Percentiles rank a stretch among this genome's conserved stretches.
Conservation (phyloP, 2,113 vertebrate genomes). For the Sciurus niger region DNA sequence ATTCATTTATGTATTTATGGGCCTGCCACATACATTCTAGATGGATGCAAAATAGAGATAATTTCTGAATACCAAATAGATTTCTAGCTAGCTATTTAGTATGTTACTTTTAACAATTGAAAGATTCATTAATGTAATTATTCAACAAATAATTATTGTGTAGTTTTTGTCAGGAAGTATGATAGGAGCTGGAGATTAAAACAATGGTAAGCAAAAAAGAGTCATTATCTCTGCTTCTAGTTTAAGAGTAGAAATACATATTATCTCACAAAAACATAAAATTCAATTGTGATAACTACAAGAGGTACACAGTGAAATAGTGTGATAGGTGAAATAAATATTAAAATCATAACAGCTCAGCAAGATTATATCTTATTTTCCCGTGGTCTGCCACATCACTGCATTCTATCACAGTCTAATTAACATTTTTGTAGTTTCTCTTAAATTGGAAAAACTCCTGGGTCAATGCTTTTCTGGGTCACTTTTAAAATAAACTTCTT, state of each 20-base stretch:
- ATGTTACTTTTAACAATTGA: constrained; percentile 18
- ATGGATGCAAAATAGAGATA: neutral
- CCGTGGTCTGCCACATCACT: neutral
- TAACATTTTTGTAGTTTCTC: neutral
- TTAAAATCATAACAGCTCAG: neutral
- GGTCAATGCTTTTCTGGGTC: neutral
- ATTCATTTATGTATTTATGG: neutral
- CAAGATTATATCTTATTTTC: neutral
- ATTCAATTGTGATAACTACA: neutral
- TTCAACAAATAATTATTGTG: neutral
- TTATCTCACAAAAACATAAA: neutral
- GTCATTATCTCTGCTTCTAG: neutral
- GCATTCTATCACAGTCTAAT: neutral
- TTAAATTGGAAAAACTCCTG: neutral
- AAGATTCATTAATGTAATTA: neutral
- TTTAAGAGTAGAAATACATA: neutral
- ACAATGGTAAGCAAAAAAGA: neutral
- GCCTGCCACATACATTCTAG: neutral
- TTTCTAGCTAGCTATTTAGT: neutral
- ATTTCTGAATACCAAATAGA: neutral
- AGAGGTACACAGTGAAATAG: neutral
- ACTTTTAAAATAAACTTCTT: neutral
- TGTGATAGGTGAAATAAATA: neutral
- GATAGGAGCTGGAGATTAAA: neutral
- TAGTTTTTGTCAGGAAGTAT: neutral